Conservation (phyloP, 1,140 invertebrate species). For the Hyles euphorbiae region DNA sequence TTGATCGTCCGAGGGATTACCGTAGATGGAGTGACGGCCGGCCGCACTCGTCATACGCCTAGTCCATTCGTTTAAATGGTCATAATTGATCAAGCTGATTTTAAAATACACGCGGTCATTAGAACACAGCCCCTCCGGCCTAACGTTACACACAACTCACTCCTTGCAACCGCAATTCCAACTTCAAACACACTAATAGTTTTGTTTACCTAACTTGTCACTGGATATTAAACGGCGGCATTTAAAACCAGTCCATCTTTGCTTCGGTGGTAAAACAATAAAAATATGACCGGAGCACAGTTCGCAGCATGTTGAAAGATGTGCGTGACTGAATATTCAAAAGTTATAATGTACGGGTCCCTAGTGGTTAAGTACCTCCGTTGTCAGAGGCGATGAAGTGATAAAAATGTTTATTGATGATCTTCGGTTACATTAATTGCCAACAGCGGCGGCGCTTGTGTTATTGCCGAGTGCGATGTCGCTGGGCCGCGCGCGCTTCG, state of each 20-base stretch:
- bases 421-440: constrained; percentile 71
- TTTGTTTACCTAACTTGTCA: constrained; percentile 13
- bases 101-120: constrained; percentile 58
- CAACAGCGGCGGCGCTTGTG: constrained; percentile 64
- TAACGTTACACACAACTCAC: background rate
- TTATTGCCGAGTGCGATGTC: constrained; percentile 38
- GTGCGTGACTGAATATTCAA: constrained; percentile 66
- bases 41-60: constrained; percentile 50
- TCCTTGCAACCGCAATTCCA: background rate
- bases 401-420: constrained; percentile 74
- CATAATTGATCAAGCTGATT: constrained; percentile 60
- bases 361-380: constrained; percentile 53
- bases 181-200: background rate
- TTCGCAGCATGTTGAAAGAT: constrained; percentile 40
- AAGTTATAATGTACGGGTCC: constrained; percentile 52
- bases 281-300: constrained; percentile 3
- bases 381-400: constrained; percentile 67
- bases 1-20: constrained; percentile 42
- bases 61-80: constrained; percentile 60
- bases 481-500: constrained; percentile 18
- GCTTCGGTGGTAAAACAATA: constrained; percentile 11
- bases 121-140: constrained; percentile 39
- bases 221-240: background rate
- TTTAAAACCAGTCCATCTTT: constrained; percentile 1
- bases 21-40: constrained; percentile 62